Evolutionary conservation across 2,888 invertebrate species (phyloP).

Genomic region (Tridacna gigas): DNA sequence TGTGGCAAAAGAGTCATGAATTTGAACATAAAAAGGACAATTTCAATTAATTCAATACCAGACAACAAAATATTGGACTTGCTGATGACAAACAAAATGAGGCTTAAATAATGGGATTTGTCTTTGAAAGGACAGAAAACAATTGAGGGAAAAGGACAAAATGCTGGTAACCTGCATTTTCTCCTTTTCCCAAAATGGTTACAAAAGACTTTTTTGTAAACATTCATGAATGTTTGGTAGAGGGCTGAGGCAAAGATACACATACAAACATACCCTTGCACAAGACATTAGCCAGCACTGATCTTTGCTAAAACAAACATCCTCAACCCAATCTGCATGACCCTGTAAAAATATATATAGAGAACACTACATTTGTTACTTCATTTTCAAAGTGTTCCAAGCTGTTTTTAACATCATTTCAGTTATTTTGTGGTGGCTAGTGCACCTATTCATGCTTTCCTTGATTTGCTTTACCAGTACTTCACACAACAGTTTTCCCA

Average conservation of each 20-base stretch:
- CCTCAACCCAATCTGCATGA: slow-evolving; percentile 84
- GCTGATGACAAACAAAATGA: too few species aligned
- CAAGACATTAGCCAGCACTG: slow-evolving; percentile 82
- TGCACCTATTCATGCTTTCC: too few species aligned
- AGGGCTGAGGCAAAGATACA: not conserved
- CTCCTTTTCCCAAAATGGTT: not conserved
- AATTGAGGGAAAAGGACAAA: not conserved
- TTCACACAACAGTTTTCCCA: too few species aligned
- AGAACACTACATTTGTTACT: not conserved
- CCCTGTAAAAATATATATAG: slow-evolving; percentile 74
- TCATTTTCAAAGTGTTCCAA: too few species aligned
- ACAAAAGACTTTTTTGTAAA: not conserved
- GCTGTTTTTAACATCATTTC: not conserved
- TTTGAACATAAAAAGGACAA: too few species aligned
- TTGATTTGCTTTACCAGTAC: too few species aligned
- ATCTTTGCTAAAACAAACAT: slow-evolving; percentile 82
- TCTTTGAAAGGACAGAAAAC: not conserved
- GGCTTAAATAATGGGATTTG: too few species aligned
- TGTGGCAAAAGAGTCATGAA: not conserved
- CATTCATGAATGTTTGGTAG: not conserved
- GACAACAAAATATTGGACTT: too few species aligned
- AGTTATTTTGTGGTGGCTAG: too few species aligned
- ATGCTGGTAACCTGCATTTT: not conserved
- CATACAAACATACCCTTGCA: slow-evolving; percentile 76
- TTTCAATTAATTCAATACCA: too few species aligned